Evolutionary conservation across 1,140 invertebrate species (phyloP).

Genomic region (Cardiocondyla obscurior): DNA sequence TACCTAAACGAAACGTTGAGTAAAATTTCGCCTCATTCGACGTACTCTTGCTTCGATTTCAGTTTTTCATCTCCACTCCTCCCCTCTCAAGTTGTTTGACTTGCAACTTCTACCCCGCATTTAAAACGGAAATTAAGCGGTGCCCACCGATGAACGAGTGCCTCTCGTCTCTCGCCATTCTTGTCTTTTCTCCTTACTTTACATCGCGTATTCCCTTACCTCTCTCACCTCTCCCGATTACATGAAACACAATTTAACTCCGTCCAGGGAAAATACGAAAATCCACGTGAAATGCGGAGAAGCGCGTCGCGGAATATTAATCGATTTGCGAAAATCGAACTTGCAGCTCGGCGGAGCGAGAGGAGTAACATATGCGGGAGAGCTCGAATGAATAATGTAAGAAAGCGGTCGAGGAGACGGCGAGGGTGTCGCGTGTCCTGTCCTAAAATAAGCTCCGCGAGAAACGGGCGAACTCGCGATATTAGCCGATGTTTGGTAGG

Average conservation of each 20-base stretch:
- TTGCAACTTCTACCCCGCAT: constrained; percentile 62
- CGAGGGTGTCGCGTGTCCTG: neutral
- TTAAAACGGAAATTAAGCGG: constrained; percentile 70
- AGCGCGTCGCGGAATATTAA: constrained; percentile 29
- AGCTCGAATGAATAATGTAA: neutral
- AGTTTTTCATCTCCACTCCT: constrained; percentile 62
- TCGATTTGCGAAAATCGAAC: constrained; percentile 21
- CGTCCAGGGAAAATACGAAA: constrained; percentile 38
- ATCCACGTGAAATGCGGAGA: constrained; percentile 17
- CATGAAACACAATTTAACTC: constrained; percentile 63
- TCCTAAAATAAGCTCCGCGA: neutral
- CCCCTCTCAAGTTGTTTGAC: constrained; percentile 35
- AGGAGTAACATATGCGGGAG: neutral
- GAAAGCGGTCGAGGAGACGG: neutral
- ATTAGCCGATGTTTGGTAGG: neutral
- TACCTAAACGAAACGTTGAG: constrained; percentile 37
- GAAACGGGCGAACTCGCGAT: neutral
- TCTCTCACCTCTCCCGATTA: neutral
- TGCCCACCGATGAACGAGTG: neutral
- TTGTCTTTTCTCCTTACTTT: neutral
- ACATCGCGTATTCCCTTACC: neutral
- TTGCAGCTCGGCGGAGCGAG: neutral
- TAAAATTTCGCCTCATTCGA: neutral
- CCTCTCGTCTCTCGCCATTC: constrained; percentile 26
- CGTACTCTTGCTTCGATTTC: constrained; percentile 61